Conservation (phyloP, 2,797 vertebrate species). For the Myiotriccus ornatus region DNA sequence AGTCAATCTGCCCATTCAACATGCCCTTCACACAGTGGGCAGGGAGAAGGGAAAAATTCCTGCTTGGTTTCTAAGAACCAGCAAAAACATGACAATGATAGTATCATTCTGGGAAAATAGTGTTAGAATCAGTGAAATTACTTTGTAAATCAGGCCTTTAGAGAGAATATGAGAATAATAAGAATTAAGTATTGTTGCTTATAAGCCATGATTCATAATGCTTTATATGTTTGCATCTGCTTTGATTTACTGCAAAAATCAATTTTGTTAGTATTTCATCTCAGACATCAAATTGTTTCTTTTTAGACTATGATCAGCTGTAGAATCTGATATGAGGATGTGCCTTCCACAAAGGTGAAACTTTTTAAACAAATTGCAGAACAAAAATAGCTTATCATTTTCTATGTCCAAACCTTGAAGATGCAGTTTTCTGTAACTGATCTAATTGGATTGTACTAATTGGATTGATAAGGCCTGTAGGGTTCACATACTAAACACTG, state of each 20-base stretch:
- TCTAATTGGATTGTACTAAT: neutral
- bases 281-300: neutral
- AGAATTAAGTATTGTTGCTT: neutral
- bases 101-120: neutral
- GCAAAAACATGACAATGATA: too few species aligned
- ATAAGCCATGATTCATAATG: neutral
- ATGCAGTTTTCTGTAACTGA: neutral
- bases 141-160: neutral
- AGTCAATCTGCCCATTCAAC: too few species aligned
- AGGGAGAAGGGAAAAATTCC: too few species aligned
- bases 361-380: neutral
- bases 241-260: neutral
- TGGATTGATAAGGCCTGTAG: neutral
- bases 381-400: neutral
- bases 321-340: neutral
- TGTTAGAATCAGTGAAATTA: neutral
- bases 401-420: neutral
- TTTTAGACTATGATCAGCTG: neutral
- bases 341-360: neutral
- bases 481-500: neutral
- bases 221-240: neutral
- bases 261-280: neutral
- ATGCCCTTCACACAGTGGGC: too few species aligned
- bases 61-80: too few species aligned
- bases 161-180: neutral